Evolutionary conservation across 1,140 invertebrate species (phyloP).

Genomic region (Nixonia krombeini): DNA sequence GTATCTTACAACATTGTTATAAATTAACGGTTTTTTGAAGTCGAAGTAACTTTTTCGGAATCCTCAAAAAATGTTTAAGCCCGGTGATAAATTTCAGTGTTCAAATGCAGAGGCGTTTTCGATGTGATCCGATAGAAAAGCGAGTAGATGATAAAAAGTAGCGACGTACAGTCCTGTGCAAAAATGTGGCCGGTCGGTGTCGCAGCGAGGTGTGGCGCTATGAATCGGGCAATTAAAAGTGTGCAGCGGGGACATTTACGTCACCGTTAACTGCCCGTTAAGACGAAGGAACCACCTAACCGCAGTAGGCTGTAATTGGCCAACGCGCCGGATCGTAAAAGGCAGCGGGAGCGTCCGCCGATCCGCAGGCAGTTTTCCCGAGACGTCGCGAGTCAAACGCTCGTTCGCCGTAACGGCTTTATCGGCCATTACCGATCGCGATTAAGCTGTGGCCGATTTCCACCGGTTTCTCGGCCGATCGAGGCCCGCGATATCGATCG

Average conservation of each 20-base stretch:
- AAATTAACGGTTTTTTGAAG: too few relatives aligned
- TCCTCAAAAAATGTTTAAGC: too few relatives aligned
- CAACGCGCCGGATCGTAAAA: conserved; percentile 63
- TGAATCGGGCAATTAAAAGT: conserved; percentile 63
- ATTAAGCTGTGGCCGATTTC: too few relatives aligned
- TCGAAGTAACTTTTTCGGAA: too few relatives aligned
- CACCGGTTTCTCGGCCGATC: too few relatives aligned
- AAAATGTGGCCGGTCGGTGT: conserved; percentile 13
- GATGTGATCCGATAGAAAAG: too few relatives aligned
- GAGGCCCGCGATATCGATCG: too few relatives aligned
- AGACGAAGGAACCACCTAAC: conserved; percentile 61
- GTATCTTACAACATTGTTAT: too few relatives aligned
- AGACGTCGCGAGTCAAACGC: not conserved
- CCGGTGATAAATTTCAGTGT: too few relatives aligned
- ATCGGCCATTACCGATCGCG: conserved; percentile 47
- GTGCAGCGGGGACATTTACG: conserved; percentile 61
- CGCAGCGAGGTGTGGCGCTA: conserved; percentile 46
- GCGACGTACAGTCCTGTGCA: not conserved
- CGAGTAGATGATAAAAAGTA: not conserved
- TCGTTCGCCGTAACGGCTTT: conserved; percentile 33
- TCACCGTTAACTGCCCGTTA: conserved; percentile 65
- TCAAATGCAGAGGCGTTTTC: too few relatives aligned
- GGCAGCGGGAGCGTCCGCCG: conserved; percentile 50
- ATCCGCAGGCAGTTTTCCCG: conserved; percentile 51
- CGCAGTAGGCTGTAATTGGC: conserved; percentile 64